Percentiles rank a stretch among this genome's conserved stretches.
Evolutionary conservation across 1,140 invertebrate genomes (phyloP).

Genomic region (Semibalanus balanoides): DNA sequence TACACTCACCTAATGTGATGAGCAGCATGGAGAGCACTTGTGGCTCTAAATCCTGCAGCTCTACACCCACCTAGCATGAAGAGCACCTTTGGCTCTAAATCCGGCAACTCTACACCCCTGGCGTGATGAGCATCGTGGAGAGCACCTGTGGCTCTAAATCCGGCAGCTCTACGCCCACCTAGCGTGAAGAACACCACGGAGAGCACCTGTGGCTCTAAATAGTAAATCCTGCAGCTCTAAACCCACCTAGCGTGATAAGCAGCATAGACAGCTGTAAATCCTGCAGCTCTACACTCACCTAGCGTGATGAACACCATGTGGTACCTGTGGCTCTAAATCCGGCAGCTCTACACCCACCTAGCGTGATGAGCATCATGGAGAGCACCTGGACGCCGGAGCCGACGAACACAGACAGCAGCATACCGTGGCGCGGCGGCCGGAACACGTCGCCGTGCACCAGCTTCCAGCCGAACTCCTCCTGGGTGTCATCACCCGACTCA

Average conservation of each 20-base stretch:
- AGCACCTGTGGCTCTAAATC: too few relatives aligned
- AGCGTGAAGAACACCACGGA: constrained; percentile 46
- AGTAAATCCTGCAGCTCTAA: constrained; percentile 55
- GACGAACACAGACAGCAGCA: constrained; percentile 86
- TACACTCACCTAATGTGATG: constrained; percentile 33
- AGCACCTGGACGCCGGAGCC: constrained; percentile 87
- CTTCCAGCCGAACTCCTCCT: constrained; percentile 99
- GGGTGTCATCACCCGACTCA: constrained; percentile 88
- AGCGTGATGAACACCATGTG: constrained; percentile 49
- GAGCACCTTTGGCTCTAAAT: neutral
- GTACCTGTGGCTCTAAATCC: too few relatives aligned
- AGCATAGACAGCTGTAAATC: neutral
- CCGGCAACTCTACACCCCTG: constrained; percentile 25
- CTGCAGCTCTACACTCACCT: constrained; percentile 23
- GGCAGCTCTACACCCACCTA: constrained; percentile 26
- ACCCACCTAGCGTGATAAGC: neutral
- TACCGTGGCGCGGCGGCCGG: constrained; percentile 86
- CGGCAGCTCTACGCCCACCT: constrained; percentile 22
- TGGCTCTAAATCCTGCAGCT: too few relatives aligned
- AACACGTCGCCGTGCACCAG: constrained; percentile 92
- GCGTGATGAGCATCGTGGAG: constrained; percentile 49
- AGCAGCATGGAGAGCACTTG: constrained; percentile 63
- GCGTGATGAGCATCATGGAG: constrained; percentile 44
- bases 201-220: constrained; percentile 77
- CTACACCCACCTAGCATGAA: neutral